Conservation (phyloP, 2,113 vertebrate genomes). For the Syrmaticus mikado region DNA sequence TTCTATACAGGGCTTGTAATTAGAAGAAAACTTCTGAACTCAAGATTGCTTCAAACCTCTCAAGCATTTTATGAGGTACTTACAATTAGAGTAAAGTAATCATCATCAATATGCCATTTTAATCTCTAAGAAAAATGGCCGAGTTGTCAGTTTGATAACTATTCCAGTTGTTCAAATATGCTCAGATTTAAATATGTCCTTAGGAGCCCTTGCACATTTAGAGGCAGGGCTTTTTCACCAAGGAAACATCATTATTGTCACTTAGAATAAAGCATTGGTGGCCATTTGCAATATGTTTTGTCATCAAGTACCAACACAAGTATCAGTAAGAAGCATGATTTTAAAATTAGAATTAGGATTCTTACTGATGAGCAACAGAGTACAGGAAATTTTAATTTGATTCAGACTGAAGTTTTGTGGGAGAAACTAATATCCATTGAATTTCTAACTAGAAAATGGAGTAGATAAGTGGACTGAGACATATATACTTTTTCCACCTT, state of each 20-base stretch:
- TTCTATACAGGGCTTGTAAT: conserved; percentile 22
- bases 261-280: conserved; percentile 45
- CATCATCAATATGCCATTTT: conserved; percentile 70
- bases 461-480: background rate
- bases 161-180: conserved; percentile 21
- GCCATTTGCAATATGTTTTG: conserved; percentile 32
- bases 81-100: conserved; percentile 77
- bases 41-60: conserved; percentile 72
- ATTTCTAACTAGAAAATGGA: background rate
- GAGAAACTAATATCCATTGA: background rate
- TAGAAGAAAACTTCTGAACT: conserved; percentile 69
- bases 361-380: conserved; percentile 1
- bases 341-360: background rate
- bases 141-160: conserved; percentile 72
- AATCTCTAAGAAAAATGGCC: conserved; percentile 68
- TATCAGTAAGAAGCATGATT: background rate
- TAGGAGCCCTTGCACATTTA: conserved; percentile 29
- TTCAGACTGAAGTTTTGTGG: background rate
- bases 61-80: conserved; percentile 66
- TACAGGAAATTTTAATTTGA: conserved; percentile 17
- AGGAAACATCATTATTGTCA: conserved; percentile 46
- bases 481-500: accelerated
- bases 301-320: background rate
- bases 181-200: conserved; percentile 60
- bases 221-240: conserved; percentile 36